Evolutionary conservation across 2,113 vertebrate species (phyloP).

Genomic region (Percopsis transmontana): DNA sequence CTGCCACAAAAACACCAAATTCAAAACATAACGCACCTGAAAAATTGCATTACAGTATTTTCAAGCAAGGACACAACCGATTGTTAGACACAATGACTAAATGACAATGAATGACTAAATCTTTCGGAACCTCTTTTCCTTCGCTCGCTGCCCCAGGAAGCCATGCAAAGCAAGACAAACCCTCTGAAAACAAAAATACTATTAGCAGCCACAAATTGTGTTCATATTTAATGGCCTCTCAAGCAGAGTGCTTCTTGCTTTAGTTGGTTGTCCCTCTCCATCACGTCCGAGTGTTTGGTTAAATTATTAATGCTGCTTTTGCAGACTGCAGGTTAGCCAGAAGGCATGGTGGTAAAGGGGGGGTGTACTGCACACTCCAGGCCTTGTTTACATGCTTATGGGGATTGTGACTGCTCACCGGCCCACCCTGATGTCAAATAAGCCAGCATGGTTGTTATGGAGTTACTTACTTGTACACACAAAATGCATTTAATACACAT

Average conservation of each 20-base stretch:
- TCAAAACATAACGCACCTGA: no score
- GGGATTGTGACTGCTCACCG: slow-evolving; percentile 57
- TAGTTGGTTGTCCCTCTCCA: slow-evolving; percentile 56
- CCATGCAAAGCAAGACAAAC: slow-evolving; percentile 16
- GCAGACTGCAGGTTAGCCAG: slow-evolving; percentile 56
- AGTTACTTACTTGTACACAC: slow-evolving; percentile 35
- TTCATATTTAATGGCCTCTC: slow-evolving; percentile 75
- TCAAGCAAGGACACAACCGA: no score
- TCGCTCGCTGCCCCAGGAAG: neutral
- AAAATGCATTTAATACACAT: slow-evolving; percentile 41
- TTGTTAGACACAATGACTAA: slow-evolving; percentile 26
- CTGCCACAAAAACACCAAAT: neutral
- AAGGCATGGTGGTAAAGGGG: slow-evolving; percentile 22
- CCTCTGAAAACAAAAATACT: slow-evolving; percentile 55
- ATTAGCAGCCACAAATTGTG: slow-evolving; percentile 66
- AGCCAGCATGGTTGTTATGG: slow-evolving; percentile 37
- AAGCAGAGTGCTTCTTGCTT: slow-evolving; percentile 53
- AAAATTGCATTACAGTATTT: no score
- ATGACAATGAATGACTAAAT: slow-evolving; percentile 10
- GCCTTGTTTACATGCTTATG: slow-evolving; percentile 62
- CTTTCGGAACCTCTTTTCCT: slow-evolving; percentile 30
- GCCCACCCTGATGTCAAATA: slow-evolving; percentile 36
- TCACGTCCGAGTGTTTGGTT: slow-evolving; percentile 65
- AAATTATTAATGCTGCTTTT: slow-evolving; percentile 73
- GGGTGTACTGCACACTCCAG: slow-evolving; percentile 29